Evolutionary conservation across 2,113 vertebrate species (phyloP).

Genomic region (Tor tambroides): DNA sequence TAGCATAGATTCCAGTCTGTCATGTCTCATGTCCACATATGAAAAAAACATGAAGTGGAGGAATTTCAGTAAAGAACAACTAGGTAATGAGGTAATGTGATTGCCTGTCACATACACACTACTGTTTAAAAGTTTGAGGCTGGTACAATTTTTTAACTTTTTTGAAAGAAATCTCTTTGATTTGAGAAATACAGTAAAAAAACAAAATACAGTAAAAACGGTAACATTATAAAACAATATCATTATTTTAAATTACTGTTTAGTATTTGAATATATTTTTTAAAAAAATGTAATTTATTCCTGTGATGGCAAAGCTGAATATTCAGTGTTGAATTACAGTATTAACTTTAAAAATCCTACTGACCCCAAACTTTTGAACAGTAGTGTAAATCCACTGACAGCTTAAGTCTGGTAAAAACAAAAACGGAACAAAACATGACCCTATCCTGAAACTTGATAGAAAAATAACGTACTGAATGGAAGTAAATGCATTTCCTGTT

Average conservation of each 20-base stretch:
- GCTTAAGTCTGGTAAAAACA: constrained; percentile 11
- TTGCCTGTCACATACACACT: constrained; percentile 20
- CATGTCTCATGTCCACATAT: background rate
- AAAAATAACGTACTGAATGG: constrained; percentile 10
- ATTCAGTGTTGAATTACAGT: background rate
- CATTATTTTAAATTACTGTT: background rate
- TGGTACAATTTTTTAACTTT: background rate
- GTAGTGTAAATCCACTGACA: constrained; percentile 6
- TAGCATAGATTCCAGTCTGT: constrained; percentile 12
- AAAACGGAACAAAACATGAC: background rate
- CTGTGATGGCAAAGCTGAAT: background rate
- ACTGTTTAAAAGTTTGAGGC: background rate
- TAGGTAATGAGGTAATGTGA: constrained; percentile 15
- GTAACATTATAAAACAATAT: background rate
- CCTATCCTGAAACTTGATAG: background rate
- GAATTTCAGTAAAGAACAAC: constrained; percentile 8
- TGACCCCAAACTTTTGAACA: background rate
- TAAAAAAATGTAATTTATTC: background rate
- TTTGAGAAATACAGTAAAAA: no score
- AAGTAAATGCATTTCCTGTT: background rate
- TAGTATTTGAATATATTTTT: background rate
- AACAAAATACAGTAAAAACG: background rate
- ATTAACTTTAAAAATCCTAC: background rate
- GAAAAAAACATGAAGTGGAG: background rate
- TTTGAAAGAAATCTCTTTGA: background rate